A percentile compares a stretch with the other conserved stretches of the same genome.
Conservation (phyloP, 2,888 invertebrate genomes). For the Phyto melanocephala region DNA sequence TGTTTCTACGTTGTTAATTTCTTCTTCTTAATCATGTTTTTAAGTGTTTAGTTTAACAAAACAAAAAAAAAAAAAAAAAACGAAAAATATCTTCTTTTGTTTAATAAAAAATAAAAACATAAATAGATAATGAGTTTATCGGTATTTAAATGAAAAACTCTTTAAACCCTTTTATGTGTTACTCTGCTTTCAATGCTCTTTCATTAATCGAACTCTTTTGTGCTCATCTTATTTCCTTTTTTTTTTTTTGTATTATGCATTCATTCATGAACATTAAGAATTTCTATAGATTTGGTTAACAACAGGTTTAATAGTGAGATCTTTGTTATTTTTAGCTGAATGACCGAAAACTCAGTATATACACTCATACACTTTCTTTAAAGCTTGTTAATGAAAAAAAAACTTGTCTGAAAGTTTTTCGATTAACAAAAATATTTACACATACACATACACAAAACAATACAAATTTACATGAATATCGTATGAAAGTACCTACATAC, state of each 20-base stretch:
- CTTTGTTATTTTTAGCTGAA: neutral
- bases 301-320: conserved; percentile 24
- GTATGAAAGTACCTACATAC: too few species aligned
- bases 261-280: conserved; percentile 28
- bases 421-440: neutral
- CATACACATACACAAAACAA: neutral
- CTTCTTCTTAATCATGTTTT: too few species aligned
- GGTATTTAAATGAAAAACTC: neutral
- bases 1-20: neutral
- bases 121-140: neutral
- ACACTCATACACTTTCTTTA: conserved; percentile 31
- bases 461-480: neutral
- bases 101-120: neutral
- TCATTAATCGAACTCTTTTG: neutral
- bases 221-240: neutral
- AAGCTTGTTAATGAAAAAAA: conserved; percentile 12
- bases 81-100: neutral
- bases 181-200: neutral
- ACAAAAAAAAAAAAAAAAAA: neutral
- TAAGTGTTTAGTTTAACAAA: too few species aligned
- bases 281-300: conserved; percentile 45
- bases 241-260: neutral
- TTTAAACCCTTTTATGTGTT: neutral
- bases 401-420: conserved; percentile 50
- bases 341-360: conserved; percentile 25